Conservation (phyloP, 2,888 invertebrate species). For the Drepana falcataria region DNA sequence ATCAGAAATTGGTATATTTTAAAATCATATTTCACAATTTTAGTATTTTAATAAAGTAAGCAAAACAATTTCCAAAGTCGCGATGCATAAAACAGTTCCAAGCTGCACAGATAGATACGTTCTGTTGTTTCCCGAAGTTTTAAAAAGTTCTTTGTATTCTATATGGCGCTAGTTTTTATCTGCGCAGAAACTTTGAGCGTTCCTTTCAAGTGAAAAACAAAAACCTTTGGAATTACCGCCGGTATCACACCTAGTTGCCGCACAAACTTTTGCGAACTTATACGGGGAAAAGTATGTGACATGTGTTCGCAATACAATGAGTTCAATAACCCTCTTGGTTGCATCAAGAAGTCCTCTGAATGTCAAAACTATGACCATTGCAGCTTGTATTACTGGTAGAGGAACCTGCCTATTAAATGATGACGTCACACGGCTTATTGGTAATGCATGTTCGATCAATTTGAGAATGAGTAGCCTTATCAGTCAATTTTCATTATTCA, state of each 20-base stretch:
- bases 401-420: too few species aligned
- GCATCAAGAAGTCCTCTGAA: background rate
- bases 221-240: slow-evolving; percentile 4
- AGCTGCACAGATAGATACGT: background rate
- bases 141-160: slow-evolving; percentile 7
- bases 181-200: slow-evolving; percentile 10
- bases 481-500: too few species aligned
- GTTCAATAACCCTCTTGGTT: background rate
- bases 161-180: slow-evolving; percentile 16
- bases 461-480: too few species aligned
- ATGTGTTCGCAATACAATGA: background rate
- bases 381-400: too few species aligned
- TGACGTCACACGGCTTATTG: too few species aligned
- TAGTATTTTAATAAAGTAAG: background rate
- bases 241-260: slow-evolving; percentile 23
- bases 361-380: too few species aligned
- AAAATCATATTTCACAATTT: too few species aligned
- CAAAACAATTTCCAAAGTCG: background rate
- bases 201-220: slow-evolving; percentile 10
- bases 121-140: background rate
- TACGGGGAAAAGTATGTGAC: background rate
- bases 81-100: background rate
- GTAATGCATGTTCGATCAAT: too few species aligned
- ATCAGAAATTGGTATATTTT: too few species aligned
- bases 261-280: slow-evolving; percentile 4